Evolutionary conservation across 2,797 vertebrate genomes (phyloP), one percentile per base, ranked within the genome.

Genomic region (Eremophila alpestris): DNA sequence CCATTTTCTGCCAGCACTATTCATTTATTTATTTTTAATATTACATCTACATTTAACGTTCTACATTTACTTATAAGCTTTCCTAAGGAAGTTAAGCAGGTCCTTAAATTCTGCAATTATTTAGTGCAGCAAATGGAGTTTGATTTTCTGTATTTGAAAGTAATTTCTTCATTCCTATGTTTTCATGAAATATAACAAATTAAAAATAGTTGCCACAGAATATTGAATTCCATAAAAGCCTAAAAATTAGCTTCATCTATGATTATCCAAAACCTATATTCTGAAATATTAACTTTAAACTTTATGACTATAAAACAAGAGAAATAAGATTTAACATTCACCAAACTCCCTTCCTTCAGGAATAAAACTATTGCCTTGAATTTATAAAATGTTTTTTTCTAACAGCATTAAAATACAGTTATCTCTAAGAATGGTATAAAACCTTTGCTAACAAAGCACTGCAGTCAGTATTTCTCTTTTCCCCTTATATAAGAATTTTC

Each of bases 21-120:
- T 87, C 1, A 32, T 49, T 83, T 80, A 20, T 80, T 85, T 87
- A 43, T 82, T 93, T 91, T 90, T 51, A 81, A 71, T 78, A 83
- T 75, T 62, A 68, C 5, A 27, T 41, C 49, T 67, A 59, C 21
- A 36, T 75, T 85, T 86, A 70, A 63, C 48, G 75, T 29, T 67
- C 56, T 40, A 51, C 26, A 67, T 77, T 71, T 87, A 89, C 26
- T 74, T 60, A 56, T 21, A 70, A 45, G 32, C 32, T 68, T 95
- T 90, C 60, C 24, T 74, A 83, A 27, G 26, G 32, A 71, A 11
- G 29, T 70, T 54, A 86, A 88, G 27, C 55, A 77, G 54, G 17
- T 83, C 30, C 40, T 89, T 85, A 85, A 85, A 69, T 46, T 89
- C 58, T 59, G 43, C 24, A 62, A 82, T 41, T 68, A 77, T 74